Conservation (phyloP, 2,113 vertebrate species). For the Pterocles gutturalis region DNA sequence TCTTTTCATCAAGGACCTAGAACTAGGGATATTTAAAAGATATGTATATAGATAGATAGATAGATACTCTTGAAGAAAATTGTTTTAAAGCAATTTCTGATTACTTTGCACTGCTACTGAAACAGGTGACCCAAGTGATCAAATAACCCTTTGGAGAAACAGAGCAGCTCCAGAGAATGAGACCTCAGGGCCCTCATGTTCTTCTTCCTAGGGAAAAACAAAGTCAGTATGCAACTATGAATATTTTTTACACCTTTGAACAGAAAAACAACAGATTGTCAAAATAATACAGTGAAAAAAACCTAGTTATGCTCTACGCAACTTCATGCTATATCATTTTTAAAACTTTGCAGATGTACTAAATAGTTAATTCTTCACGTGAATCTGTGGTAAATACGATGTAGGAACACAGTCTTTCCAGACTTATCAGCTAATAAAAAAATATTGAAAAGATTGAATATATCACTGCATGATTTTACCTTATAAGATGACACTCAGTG, state of each 20-base stretch:
- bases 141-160: not conserved
- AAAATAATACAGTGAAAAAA: not conserved
- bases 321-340: not conserved
- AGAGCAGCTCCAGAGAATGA: not conserved
- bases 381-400: not conserved
- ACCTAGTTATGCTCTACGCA: not conserved
- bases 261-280: not conserved
- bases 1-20: not conserved
- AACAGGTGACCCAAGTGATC: not conserved
- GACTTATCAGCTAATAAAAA: not conserved
- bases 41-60: no score
- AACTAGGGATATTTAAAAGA: not conserved
- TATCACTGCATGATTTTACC: not conserved
- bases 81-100: not conserved
- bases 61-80: not conserved
- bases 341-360: not conserved
- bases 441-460: not conserved
- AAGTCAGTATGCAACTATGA: not conserved
- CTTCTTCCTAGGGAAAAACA: not conserved
- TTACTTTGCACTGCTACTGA: not conserved
- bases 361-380: not conserved
- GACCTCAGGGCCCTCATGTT: not conserved
- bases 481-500: not conserved
- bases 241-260: not conserved
- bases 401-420: not conserved